A percentile compares a stretch with the other conserved stretches of the same genome.
phyloP scores from a whole-genome alignment of 2,888 invertebrate species.

The Neuroscelio doddi region DNA sequence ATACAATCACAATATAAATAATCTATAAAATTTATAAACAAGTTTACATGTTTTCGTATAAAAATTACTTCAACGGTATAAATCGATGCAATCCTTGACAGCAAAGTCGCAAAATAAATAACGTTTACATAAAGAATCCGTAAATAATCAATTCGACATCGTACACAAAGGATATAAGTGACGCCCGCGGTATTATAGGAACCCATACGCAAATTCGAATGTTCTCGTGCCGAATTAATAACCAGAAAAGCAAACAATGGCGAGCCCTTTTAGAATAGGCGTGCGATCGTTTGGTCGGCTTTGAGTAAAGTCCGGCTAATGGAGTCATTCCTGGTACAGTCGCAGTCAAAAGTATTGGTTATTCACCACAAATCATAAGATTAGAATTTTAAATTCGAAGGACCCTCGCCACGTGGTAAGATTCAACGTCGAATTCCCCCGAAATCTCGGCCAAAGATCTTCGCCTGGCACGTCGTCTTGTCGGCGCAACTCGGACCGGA shows the following conservation, averaged over 20 bases:
- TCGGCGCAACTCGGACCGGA: slow-evolving; percentile 44
- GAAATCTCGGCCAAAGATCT: slow-evolving; percentile 68
- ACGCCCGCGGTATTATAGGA: slow-evolving; percentile 20
- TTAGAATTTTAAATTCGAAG: slow-evolving; percentile 70
- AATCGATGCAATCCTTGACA: slow-evolving; percentile 19
- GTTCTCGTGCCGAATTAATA: slow-evolving; percentile 46
- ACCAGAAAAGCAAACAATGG: slow-evolving; percentile 49
- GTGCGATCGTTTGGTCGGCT: slow-evolving; percentile 55
- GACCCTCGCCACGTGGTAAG: slow-evolving; percentile 53
- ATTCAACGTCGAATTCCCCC: slow-evolving; percentile 60
- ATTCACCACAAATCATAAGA: slow-evolving; percentile 69
- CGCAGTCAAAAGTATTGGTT: slow-evolving; percentile 58
- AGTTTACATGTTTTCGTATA: too few relatives aligned
- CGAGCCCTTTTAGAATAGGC: slow-evolving; percentile 41
- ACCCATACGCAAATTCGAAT: slow-evolving; percentile 37
- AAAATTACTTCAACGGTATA: background rate
- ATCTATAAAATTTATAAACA: too few relatives aligned
- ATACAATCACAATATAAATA: too few relatives aligned
- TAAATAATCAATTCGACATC: slow-evolving; percentile 45
- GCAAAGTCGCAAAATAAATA: slow-evolving; percentile 40
- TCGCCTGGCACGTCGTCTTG: slow-evolving; percentile 48
- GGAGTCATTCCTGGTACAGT: slow-evolving; percentile 69
- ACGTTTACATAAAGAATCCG: slow-evolving; percentile 38
- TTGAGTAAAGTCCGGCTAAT: slow-evolving; percentile 65
- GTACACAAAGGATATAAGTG: slow-evolving; percentile 43